phyloP scores from a whole-genome alignment of 2,888 invertebrate species.

The Tuberolachnus salignus region DNA sequence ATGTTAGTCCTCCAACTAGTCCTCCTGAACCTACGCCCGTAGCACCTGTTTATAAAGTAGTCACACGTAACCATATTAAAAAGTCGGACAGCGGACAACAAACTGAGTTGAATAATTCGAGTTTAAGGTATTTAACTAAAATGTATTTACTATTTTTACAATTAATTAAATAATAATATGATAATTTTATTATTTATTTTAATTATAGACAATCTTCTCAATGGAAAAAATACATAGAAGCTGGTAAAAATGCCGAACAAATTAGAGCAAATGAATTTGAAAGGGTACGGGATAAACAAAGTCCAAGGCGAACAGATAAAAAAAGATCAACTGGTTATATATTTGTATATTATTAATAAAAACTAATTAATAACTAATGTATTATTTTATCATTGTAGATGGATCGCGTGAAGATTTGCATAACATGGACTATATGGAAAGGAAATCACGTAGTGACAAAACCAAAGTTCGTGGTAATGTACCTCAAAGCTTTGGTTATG shows the following conservation, averaged over 20 bases:
- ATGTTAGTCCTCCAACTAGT: constrained; percentile 57
- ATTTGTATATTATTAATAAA: not conserved
- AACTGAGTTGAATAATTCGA: constrained; percentile 63
- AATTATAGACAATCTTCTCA: constrained; percentile 62
- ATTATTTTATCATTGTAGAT: constrained; percentile 53
- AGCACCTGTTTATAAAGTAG: constrained; percentile 61
- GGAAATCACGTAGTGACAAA: constrained; percentile 61
- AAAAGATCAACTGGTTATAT: constrained; percentile 56
- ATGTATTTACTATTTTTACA: not conserved
- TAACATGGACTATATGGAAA: constrained; percentile 59
- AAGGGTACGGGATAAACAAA: constrained; percentile 62
- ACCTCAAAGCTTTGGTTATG: constrained; percentile 84
- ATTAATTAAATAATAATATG: not conserved
- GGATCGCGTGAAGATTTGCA: constrained; percentile 60
- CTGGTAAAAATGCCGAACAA: constrained; percentile 61
- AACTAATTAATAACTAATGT: not conserved
- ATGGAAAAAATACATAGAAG: constrained; percentile 65
- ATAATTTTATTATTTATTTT: not conserved
- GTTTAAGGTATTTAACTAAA: constrained; percentile 50
- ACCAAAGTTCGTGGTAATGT: constrained; percentile 72
- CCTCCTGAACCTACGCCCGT: constrained; percentile 60
- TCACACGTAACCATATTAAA: constrained; percentile 60
- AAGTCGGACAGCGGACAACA: constrained; percentile 67
- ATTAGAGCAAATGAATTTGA: constrained; percentile 57
- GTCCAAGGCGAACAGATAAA: constrained; percentile 61